Conservation (phyloP, 2,113 vertebrate species). For the Oryctolagus cuniculus region mOryCun1.1 NC_091451.1:25770001-25770500, state of each 20-base stretch:
- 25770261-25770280: conserved; percentile 34
- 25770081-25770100: not conserved
- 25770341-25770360: not conserved
- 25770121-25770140: conserved; percentile 33
- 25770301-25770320: conserved; percentile 60
- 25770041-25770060: conserved; percentile 51
- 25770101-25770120: not conserved
- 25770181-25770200: conserved; percentile 27
- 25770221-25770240: conserved; percentile 44
- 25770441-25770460: not conserved
- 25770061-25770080: conserved; percentile 20
- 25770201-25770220: conserved; percentile 12
- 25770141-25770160: conserved; percentile 55
- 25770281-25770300: conserved; percentile 55
- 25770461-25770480: not conserved
- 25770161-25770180: conserved; percentile 44
- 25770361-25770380: conserved; percentile 64
- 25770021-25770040: not conserved
- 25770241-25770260: conserved; percentile 72
- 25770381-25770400: conserved; percentile 36
- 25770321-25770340: not conserved
- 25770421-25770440: conserved; percentile 44
- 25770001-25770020: not conserved
- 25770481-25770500: conserved; percentile 15
- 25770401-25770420: conserved; percentile 48